These are phyloP conservation scores for Lepidostoma basale DNA, from an alignment of 1,140 invertebrate species.

Conservation along the genomic window DNA sequence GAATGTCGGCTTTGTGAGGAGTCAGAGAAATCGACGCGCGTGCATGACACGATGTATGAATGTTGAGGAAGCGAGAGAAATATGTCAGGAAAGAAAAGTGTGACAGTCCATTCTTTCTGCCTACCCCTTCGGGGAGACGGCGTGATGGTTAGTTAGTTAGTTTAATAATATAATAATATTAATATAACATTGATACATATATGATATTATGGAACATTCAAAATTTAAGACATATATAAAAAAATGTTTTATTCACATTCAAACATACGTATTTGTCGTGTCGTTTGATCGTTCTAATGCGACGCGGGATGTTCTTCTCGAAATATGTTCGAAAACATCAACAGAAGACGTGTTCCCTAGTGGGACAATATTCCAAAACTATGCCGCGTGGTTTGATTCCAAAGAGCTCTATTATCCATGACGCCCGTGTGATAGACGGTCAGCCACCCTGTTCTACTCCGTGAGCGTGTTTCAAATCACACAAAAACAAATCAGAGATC, in stretches of 20 bases:
- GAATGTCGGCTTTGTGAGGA: no score
- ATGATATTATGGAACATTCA: no score
- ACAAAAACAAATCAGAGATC: no score
- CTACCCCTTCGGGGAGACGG: no score
- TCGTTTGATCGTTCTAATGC: not conserved
- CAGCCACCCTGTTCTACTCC: not conserved
- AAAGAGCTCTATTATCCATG: constrained; percentile 1
- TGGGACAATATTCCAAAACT: not conserved
- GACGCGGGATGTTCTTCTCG: not conserved
- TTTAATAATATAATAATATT: no score
- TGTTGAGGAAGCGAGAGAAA: no score
- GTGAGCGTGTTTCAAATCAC: not conserved
- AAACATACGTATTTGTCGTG: not conserved
- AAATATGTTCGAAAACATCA: constrained; percentile 10
- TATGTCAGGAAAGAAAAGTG: no score
- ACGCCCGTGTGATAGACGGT: not conserved
- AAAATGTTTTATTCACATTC: not conserved
- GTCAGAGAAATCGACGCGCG: no score
- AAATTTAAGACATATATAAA: not conserved
- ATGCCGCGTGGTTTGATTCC: not conserved
- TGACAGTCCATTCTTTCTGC: no score
- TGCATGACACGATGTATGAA: no score
- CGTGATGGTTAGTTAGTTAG: no score
- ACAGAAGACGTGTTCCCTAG: not conserved
- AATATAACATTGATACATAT: no score